Conservation (phyloP, 2,797 vertebrate species). For the Meda fulgida region DNA sequence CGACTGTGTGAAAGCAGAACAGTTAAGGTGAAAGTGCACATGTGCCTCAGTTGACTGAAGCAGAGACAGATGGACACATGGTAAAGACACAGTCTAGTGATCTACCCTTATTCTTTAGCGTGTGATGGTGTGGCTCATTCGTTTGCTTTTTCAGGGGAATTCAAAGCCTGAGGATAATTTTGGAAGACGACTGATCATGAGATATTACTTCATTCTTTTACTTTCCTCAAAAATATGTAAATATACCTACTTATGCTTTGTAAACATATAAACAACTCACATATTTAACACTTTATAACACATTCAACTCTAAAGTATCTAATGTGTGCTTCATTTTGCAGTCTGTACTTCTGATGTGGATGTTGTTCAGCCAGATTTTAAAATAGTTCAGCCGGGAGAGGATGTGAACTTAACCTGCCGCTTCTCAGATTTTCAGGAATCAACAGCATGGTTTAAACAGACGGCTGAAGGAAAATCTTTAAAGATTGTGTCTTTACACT, state of each 20-base stretch:
- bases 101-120: not conserved
- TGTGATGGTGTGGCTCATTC: not conserved
- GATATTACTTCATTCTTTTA: constrained; percentile 1
- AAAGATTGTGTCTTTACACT: not conserved
- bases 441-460: not conserved
- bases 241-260: not conserved
- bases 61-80: not conserved
- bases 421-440: not conserved
- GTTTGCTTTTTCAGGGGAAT: not conserved
- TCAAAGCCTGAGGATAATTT: not conserved
- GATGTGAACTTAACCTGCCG: not conserved
- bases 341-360: not conserved
- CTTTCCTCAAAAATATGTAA: constrained; percentile 4
- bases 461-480: not conserved
- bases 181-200: not conserved
- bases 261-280: not conserved
- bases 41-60: not conserved
- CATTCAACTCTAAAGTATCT: not conserved
- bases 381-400: not conserved
- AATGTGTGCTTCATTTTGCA: constrained; percentile 9
- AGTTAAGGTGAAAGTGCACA: not conserved
- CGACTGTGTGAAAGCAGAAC: not conserved
- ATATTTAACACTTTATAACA: not conserved
- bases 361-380: constrained; percentile 6
- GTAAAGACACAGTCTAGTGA: not conserved